Conservation (phyloP, 2,113 vertebrate genomes). For the Pluvialis apricaria region DNA sequence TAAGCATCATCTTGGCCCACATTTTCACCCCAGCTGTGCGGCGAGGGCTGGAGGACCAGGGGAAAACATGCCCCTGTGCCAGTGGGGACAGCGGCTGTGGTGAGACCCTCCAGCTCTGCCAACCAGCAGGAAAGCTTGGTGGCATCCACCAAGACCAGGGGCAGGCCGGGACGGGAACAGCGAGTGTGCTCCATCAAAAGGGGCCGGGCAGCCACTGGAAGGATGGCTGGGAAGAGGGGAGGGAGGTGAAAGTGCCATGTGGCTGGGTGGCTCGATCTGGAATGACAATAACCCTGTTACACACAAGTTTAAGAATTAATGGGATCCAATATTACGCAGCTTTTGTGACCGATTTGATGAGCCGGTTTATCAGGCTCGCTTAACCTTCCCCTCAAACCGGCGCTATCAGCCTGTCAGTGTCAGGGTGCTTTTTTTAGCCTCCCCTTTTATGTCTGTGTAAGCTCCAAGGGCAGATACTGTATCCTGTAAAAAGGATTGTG, state of each 20-base stretch:
- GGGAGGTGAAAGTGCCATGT: not conserved
- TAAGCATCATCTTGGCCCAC: fast-evolving
- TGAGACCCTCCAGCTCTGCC: not conserved
- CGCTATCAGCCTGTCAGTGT: not conserved
- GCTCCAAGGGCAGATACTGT: not conserved
- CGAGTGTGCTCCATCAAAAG: not conserved
- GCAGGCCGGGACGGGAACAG: not conserved
- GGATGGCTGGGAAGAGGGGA: not conserved
- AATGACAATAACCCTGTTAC: not conserved
- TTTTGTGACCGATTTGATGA: constrained; percentile 39
- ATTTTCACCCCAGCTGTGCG: fast-evolving
- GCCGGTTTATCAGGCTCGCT: constrained; percentile 47
- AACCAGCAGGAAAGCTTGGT: not conserved
- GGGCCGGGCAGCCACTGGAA: not conserved
- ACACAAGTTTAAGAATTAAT: constrained; percentile 24
- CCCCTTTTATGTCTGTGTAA: not conserved
- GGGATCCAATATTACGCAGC: not conserved
- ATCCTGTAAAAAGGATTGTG: not conserved
- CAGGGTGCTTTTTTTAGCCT: not conserved
- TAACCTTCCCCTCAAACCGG: constrained; percentile 49
- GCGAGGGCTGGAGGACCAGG: not conserved
- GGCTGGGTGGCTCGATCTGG: not conserved
- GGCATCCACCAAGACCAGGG: not conserved
- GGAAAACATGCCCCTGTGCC: not conserved
- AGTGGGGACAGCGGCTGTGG: fast-evolving